Percentiles rank a stretch among this genome's conserved stretches.
Evolutionary conservation across 1,140 invertebrate species (phyloP).

Genomic region (Heliconius hermathena): DNA sequence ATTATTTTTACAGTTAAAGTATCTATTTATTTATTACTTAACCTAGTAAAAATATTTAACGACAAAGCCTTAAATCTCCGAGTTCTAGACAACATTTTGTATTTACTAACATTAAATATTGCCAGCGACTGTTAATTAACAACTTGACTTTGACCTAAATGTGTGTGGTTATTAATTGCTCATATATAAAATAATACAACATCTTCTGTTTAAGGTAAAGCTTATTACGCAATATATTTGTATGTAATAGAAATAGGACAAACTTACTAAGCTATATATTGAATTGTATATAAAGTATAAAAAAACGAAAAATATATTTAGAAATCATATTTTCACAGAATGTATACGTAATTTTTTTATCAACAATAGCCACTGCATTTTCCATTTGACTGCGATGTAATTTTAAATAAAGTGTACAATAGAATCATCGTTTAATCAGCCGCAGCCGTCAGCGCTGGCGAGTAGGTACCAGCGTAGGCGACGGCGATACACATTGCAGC

Average conservation of each 20-base stretch:
- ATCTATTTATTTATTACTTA: not conserved
- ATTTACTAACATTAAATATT: conserved; percentile 40
- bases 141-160: conserved; percentile 44
- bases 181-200: conserved; percentile 27
- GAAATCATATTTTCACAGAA: not conserved
- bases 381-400: conserved; percentile 31
- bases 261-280: not conserved
- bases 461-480: conserved; percentile 78
- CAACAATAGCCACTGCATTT: conserved; percentile 19
- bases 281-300: too few species aligned
- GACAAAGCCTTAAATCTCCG: conserved; percentile 30
- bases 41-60: conserved; percentile 2
- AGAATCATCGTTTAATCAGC: conserved; percentile 71
- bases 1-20: not conserved
- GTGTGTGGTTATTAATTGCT: conserved; percentile 21
- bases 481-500: conserved; percentile 78
- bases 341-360: not conserved
- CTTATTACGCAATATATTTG: not conserved
- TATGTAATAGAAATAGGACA: conserved; percentile 14
- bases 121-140: conserved; percentile 37
- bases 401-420: conserved; percentile 53
- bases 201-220: conserved; percentile 19
- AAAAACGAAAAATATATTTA: conserved; percentile 1
- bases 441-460: conserved; percentile 52
- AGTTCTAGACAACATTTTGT: conserved; percentile 27